Percentiles rank a stretch among this genome's conserved stretches.
Evolutionary conservation across 2,888 invertebrate species (phyloP).

Genomic region (Caenorhabditis sulstoni): DNA sequence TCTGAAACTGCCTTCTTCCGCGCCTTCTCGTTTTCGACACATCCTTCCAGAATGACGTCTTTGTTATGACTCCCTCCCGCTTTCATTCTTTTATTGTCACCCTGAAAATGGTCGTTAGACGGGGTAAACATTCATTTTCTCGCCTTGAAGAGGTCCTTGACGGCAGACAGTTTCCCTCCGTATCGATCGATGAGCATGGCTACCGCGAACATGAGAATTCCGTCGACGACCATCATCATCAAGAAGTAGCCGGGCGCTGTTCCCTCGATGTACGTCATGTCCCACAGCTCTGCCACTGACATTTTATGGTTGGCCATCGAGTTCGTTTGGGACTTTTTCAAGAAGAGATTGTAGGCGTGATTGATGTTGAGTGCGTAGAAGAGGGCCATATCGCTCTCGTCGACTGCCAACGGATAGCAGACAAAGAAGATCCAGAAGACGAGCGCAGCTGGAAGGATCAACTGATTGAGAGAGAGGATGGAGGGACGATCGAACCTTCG

Average conservation of each 20-base stretch:
- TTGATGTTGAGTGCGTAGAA: conserved; percentile 26
- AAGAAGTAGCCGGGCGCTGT: conserved; percentile 21
- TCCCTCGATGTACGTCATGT: conserved; percentile 21
- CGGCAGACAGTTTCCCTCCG: conserved; percentile 7
- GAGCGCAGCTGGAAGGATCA: conserved; percentile 7
- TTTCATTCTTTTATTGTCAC: conserved; percentile 4
- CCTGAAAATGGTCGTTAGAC: neutral
- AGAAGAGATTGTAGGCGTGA: conserved; percentile 11
- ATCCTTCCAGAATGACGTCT: conserved; percentile 28
- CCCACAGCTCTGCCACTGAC: neutral
- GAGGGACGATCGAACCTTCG: neutral
- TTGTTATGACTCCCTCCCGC: neutral
- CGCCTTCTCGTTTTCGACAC: conserved; percentile 25
- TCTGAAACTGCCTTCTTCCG: conserved; percentile 18
- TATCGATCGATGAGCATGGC: conserved; percentile 16
- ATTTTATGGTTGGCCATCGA: conserved; percentile 22
- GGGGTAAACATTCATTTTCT: neutral
- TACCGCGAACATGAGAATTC: conserved; percentile 8
- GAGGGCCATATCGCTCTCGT: neutral
- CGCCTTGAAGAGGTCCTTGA: conserved; percentile 19
- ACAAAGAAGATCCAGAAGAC: conserved; percentile 18
- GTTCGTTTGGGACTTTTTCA: conserved; percentile 3
- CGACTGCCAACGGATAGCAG: neutral
- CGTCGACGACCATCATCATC: conserved; percentile 29
- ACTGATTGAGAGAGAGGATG: too few species aligned